Conservation (phyloP, 2,888 invertebrate species). For the Drosophila cracens region DNA sequence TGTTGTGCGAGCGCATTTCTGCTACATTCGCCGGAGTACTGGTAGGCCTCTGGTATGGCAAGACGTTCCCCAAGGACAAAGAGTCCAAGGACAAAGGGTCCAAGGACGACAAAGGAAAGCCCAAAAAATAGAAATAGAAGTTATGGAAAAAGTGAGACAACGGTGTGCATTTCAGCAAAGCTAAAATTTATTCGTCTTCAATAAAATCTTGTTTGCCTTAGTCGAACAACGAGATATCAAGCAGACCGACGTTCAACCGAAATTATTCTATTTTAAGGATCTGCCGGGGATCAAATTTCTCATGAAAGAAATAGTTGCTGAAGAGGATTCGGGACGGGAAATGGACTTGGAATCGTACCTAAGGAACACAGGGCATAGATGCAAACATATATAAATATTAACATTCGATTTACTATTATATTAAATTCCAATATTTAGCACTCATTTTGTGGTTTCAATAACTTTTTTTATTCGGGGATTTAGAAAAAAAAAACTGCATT, state of each 20-base stretch:
- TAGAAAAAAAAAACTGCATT: not conserved
- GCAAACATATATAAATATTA: not conserved
- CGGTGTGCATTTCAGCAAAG: not conserved
- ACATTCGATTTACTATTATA: not conserved
- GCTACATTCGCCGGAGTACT: slow-evolving; percentile 55
- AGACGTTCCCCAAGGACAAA: slow-evolving; percentile 46
- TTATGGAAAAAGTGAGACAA: not conserved
- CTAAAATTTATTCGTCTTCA: not conserved
- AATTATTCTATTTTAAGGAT: not conserved
- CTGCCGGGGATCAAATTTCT: not conserved
- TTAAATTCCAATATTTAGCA: not conserved
- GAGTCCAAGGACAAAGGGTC: not conserved
- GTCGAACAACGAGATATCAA: not conserved
- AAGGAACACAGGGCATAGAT: too few species aligned
- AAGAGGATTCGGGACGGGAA: not conserved
- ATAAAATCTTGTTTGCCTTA: not conserved
- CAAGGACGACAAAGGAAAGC: slow-evolving; percentile 16
- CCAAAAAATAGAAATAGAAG: slow-evolving; percentile 30
- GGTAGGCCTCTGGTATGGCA: slow-evolving; percentile 63
- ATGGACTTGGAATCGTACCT: too few species aligned
- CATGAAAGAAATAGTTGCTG: not conserved
- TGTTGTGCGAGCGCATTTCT: slow-evolving; percentile 64
- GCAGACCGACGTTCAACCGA: not conserved
- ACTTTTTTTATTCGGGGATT: not conserved
- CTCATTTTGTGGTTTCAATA: not conserved